Evolutionary conservation across 2,113 vertebrate genomes (phyloP).

Genomic region (Menidia beryllina): DNA sequence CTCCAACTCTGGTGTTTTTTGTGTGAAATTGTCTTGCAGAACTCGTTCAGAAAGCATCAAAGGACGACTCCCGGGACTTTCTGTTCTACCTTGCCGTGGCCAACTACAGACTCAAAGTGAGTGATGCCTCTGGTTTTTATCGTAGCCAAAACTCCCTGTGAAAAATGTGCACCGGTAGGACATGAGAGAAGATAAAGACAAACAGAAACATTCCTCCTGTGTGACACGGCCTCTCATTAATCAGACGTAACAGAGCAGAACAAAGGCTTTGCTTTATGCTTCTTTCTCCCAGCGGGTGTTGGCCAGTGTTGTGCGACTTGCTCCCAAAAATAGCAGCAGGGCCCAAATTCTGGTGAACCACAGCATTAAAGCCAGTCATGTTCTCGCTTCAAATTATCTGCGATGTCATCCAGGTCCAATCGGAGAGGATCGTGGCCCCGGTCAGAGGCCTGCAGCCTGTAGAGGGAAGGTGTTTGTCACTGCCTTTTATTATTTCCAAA

Average conservation of each 20-base stretch:
- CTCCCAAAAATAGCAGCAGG: background rate
- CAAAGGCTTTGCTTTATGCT: too few relatives aligned
- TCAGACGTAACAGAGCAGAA: too few relatives aligned
- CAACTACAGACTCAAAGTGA: conserved; percentile 91
- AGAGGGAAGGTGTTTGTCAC: too few relatives aligned
- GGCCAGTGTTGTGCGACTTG: background rate
- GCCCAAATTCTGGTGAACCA: background rate
- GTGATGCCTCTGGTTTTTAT: background rate
- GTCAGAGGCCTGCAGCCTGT: too few relatives aligned
- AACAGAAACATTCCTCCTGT: background rate
- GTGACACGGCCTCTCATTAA: too few relatives aligned
- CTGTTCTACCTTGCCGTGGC: conserved; percentile 90
- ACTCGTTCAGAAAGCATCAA: conserved; percentile 84
- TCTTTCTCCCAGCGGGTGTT: too few relatives aligned
- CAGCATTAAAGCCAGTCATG: too few relatives aligned
- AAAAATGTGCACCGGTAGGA: background rate
- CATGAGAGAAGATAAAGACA: background rate
- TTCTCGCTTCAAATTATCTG: too few relatives aligned
- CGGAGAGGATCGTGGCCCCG: too few relatives aligned
- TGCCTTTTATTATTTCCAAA: too few relatives aligned
- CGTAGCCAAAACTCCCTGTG: background rate
- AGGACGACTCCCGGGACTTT: conserved; percentile 90
- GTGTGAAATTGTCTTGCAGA: conserved; percentile 79
- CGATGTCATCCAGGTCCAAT: too few relatives aligned
- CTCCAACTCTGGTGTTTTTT: background rate